Evolutionary conservation across 2,797 vertebrate species (phyloP).

Genomic region (Oceanodroma leucorhoa): DNA sequence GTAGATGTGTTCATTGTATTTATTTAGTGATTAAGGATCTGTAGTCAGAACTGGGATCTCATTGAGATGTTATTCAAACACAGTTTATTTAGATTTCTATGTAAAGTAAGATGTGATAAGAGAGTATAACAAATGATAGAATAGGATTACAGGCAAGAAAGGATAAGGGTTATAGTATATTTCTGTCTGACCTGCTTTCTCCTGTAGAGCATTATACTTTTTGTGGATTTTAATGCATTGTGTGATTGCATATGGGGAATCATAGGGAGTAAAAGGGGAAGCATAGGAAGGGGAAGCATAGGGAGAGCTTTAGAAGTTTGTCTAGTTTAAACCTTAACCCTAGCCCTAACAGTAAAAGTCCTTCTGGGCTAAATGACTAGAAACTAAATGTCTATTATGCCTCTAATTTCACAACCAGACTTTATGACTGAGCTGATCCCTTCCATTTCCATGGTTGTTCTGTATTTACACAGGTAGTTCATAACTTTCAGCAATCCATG

Average conservation of each 20-base stretch:
- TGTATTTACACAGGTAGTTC: background rate
- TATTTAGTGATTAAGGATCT: background rate
- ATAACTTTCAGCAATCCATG: background rate
- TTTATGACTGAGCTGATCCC: background rate
- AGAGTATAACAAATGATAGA: background rate
- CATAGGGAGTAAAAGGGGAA: background rate
- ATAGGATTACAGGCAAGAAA: background rate
- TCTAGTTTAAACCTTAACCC: too few species aligned
- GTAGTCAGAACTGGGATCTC: background rate
- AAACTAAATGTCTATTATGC: background rate
- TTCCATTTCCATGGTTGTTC: background rate
- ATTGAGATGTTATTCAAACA: background rate
- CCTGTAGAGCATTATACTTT: background rate
- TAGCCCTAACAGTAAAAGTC: background rate
- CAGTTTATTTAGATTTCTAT: background rate
- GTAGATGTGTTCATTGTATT: background rate
- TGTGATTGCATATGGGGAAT: background rate
- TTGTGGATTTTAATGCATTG: background rate
- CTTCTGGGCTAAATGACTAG: background rate
- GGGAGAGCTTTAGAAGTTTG: too few species aligned
- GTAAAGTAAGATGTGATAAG: background rate
- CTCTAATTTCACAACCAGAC: background rate
- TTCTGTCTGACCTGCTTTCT: background rate
- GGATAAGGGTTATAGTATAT: background rate
- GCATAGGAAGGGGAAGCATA: too few species aligned